These are phyloP conservation scores for Lycia hirtaria DNA, from an alignment of 2,888 invertebrate species.

Conservation along the genomic window DNA sequence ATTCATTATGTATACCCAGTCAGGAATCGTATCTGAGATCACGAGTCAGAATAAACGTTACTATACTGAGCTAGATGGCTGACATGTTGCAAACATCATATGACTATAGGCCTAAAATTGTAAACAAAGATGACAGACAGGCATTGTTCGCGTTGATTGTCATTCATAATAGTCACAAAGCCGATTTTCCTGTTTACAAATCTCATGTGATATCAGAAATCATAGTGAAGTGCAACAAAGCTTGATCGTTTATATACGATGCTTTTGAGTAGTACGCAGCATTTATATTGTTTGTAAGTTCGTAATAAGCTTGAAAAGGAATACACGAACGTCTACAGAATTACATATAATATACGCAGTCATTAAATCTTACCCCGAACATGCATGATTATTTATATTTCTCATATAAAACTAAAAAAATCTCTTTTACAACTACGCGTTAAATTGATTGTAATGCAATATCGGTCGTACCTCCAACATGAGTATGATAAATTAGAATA, in stretches of 20 bases:
- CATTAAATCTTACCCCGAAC: conserved; percentile 16
- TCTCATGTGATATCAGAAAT: background rate
- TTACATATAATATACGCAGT: conserved; percentile 8
- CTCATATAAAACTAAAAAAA: conserved; percentile 23
- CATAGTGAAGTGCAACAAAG: background rate
- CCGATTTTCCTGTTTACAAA: background rate
- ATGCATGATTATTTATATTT: conserved; percentile 15
- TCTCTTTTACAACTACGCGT: conserved; percentile 18
- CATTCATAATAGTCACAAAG: background rate
- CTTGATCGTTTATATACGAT: no score
- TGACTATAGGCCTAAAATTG: background rate
- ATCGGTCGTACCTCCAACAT: background rate
- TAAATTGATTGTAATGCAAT: conserved; percentile 5
- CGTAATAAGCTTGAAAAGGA: conserved; percentile 1
- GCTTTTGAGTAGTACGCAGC: background rate
- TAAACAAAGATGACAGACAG: background rate
- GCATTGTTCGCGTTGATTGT: background rate
- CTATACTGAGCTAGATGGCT: no score
- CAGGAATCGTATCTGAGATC: no score
- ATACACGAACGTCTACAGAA: background rate
- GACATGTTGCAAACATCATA: no score
- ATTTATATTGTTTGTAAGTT: conserved; percentile 2
- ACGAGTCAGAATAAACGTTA: no score
- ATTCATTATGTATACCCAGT: no score
- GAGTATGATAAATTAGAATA: background rate